Percentiles rank a stretch among this genome's conserved stretches.
Conservation (phyloP, 2,797 vertebrate species). For the Erpetoichthys calabaricus region DNA sequence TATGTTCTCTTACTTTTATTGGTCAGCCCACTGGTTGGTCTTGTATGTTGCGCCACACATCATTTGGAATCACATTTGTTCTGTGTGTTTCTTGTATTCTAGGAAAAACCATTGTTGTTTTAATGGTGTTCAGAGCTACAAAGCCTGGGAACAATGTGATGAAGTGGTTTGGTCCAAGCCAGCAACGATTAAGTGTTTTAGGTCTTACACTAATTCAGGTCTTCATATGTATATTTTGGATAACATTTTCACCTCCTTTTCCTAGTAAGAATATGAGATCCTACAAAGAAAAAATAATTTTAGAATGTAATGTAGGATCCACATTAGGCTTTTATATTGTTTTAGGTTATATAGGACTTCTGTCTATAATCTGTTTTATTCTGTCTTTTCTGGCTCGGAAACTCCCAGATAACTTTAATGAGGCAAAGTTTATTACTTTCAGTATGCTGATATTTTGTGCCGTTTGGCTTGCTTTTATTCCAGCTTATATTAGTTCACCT, state of each 20-base stretch:
- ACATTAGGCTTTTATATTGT: too few relatives aligned
- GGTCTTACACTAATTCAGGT: too few relatives aligned
- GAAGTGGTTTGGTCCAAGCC: neutral
- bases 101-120: neutral
- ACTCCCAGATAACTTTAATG: conserved; percentile 5
- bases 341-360: too few relatives aligned
- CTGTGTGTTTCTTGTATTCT: neutral
- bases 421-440: conserved; percentile 7
- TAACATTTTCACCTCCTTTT: too few relatives aligned
- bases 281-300: too few relatives aligned
- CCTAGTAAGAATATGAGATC: too few relatives aligned
- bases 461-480: conserved; percentile 9
- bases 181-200: neutral
- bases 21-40: conserved; percentile 1
- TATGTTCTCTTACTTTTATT: neutral
- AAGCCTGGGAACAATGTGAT: neutral
- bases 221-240: too few relatives aligned
- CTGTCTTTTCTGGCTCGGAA: conserved; percentile 5
- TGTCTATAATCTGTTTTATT: neutral
- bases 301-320: too few relatives aligned
- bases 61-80: conserved; percentile 2
- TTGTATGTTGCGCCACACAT: conserved; percentile 1
- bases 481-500: conserved; percentile 4
- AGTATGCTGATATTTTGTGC: conserved; percentile 7
- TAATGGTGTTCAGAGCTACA: conserved; percentile 1